Percentiles rank a stretch among this genome's conserved stretches.
phyloP scores from a whole-genome alignment of 2,113 vertebrate genomes.

The Leucoraja erinaceus region DNA sequence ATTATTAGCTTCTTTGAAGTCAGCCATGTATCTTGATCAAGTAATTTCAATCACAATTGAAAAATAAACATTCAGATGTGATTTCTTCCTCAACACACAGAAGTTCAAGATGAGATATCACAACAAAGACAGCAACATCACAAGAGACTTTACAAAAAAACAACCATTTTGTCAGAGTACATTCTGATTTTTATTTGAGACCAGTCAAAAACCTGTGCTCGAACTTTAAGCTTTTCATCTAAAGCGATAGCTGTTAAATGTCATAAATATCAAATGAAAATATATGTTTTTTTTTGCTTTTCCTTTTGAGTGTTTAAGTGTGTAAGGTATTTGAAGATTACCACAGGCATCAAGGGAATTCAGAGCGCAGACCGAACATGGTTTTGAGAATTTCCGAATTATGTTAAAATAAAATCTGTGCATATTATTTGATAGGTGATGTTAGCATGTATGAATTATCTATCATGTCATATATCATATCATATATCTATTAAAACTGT shows the following conservation, averaged over 20 bases:
- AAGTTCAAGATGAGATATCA: not conserved
- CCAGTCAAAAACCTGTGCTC: not conserved
- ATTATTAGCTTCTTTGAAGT: not conserved
- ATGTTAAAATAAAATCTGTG: not conserved
- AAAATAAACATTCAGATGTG: not conserved
- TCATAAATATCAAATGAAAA: not conserved
- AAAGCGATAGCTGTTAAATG: not conserved
- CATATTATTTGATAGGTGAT: not conserved
- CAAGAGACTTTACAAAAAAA: not conserved
- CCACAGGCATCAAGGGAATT: not conserved
- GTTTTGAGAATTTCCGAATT: no score
- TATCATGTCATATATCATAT: no score
- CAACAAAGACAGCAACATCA: not conserved
- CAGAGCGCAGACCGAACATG: not conserved
- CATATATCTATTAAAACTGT: no score
- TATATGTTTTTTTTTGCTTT: not conserved
- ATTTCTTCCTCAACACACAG: not conserved
- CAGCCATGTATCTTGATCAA: not conserved
- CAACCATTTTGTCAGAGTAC: not conserved
- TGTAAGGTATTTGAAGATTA: not conserved
- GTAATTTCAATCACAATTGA: not conserved
- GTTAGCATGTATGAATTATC: not conserved
- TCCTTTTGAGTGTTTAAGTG: no score
- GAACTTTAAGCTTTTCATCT: not conserved
- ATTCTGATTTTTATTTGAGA: not conserved